Conservation (phyloP, 2,113 vertebrate genomes). For the Myiagra hebetior region DNA sequence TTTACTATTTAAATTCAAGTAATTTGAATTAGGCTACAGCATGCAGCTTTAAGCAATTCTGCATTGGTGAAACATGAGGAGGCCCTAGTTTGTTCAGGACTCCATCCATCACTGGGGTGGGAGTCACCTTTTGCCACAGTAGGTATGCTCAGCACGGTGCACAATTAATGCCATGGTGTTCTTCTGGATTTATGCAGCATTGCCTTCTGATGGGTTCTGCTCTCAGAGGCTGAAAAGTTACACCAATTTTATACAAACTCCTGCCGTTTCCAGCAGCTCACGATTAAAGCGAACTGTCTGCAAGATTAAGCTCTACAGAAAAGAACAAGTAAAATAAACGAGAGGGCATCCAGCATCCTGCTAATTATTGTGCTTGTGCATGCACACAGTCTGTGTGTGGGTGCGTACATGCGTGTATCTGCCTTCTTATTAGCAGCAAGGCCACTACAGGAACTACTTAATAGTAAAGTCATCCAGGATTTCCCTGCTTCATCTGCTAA, state of each 20-base stretch:
- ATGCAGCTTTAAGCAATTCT: neutral
- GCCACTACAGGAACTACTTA: neutral
- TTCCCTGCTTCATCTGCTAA: neutral
- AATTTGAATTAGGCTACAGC: neutral
- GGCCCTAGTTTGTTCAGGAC: neutral
- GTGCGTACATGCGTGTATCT: accelerated
- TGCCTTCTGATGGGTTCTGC: constrained; percentile 4
- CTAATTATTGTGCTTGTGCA: constrained; percentile 12
- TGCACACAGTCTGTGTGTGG: neutral
- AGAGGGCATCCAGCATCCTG: neutral
- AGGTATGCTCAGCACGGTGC: constrained; percentile 35
- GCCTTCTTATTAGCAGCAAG: neutral
- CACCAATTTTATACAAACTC: constrained; percentile 46
- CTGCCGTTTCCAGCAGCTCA: neutral
- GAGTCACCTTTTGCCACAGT: constrained; percentile 38
- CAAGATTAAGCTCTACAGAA: constrained; percentile 33
- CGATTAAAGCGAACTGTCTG: neutral
- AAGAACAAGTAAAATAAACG: constrained; percentile 26
- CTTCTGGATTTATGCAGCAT: constrained; percentile 17
- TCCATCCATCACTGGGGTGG: constrained; percentile 25
- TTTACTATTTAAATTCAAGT: constrained; percentile 19
- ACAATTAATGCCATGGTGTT: constrained; percentile 26
- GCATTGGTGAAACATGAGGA: neutral
- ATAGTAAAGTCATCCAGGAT: neutral
- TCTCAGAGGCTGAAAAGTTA: constrained; percentile 1